Conservation (phyloP, 1,140 invertebrate species). For the Procambarus virginalis region DNA sequence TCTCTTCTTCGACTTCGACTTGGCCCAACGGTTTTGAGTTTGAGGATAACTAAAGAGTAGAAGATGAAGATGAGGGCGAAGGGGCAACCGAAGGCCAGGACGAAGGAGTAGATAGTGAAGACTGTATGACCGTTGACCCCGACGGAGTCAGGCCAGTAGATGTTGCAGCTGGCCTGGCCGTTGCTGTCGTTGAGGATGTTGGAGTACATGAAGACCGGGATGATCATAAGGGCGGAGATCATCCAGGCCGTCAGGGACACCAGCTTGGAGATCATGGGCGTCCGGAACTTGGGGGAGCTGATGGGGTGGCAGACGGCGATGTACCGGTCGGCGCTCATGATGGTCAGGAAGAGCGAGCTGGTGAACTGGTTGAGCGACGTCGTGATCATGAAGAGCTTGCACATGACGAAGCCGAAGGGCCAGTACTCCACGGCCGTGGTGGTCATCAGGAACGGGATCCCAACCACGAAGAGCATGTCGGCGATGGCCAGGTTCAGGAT, state of each 20-base stretch:
- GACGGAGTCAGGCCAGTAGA: conserved; percentile 68
- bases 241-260: conserved; percentile 45
- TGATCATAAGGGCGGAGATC: conserved; percentile 44
- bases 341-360: conserved; percentile 51
- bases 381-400: conserved; percentile 53
- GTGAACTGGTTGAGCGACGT: conserved; percentile 51
- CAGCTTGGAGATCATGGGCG: conserved; percentile 56
- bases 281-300: conserved; percentile 53
- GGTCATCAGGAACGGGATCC: conserved; percentile 49
- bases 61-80: conserved; percentile 86
- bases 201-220: conserved; percentile 50
- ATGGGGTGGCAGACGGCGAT: conserved; percentile 54
- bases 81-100: conserved; percentile 85
- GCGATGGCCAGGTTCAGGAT: conserved; percentile 47
- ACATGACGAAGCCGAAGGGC: conserved; percentile 53
- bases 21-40: conserved; percentile 88
- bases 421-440: conserved; percentile 44
- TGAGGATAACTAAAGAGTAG: conserved; percentile 93
- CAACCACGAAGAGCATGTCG: conserved; percentile 44
- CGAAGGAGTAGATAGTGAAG: conserved; percentile 92
- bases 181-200: conserved; percentile 48
- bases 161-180: conserved; percentile 49
- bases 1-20: conserved; percentile 72
- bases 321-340: conserved; percentile 52
- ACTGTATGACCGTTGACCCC: conserved; percentile 79